Evolutionary conservation across 2,888 invertebrate species (phyloP).

Genomic region (Drosophila histrio): DNA sequence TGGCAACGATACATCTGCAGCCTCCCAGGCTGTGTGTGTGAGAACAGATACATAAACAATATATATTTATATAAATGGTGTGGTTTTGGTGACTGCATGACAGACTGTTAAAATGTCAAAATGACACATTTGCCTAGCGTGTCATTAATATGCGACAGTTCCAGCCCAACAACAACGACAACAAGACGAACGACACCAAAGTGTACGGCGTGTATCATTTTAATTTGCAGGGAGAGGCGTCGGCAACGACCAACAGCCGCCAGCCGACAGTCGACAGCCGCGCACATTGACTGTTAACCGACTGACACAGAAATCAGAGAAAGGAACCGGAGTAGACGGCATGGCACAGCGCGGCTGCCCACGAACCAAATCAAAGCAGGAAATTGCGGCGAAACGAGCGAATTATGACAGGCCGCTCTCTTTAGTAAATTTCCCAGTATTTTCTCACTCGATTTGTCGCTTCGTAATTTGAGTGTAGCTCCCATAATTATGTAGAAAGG

Average conservation of each 20-base stretch:
- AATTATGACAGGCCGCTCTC: slow-evolving; percentile 11
- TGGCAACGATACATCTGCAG: slow-evolving; percentile 61
- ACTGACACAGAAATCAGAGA: slow-evolving; percentile 74
- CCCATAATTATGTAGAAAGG: background rate
- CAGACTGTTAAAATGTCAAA: slow-evolving; percentile 80
- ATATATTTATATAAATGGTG: slow-evolving; percentile 52
- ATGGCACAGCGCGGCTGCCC: slow-evolving; percentile 1
- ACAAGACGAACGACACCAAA: slow-evolving; percentile 13
- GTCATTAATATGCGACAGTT: slow-evolving; percentile 77
- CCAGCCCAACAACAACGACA: slow-evolving; percentile 29
- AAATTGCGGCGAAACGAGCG: slow-evolving; percentile 44
- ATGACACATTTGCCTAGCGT: slow-evolving; percentile 80
- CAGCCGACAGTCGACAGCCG: slow-evolving; percentile 37
- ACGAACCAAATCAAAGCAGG: slow-evolving; percentile 19
- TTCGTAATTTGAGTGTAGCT: slow-evolving; percentile 8
- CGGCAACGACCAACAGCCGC: background rate
- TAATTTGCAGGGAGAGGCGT: slow-evolving; percentile 32
- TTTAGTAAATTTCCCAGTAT: slow-evolving; percentile 60
- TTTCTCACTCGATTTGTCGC: slow-evolving; percentile 36
- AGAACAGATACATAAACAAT: slow-evolving; percentile 8
- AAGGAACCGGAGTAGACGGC: slow-evolving; percentile 24
- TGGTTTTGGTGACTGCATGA: slow-evolving; percentile 72
- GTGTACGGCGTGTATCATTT: slow-evolving; percentile 29
- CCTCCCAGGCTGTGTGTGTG: slow-evolving; percentile 48
- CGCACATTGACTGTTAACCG: slow-evolving; percentile 71